These are phyloP conservation scores for Clarias pachynema DNA, from an alignment of 2,797 vertebrate species.

Conservation along the genomic window DNA sequence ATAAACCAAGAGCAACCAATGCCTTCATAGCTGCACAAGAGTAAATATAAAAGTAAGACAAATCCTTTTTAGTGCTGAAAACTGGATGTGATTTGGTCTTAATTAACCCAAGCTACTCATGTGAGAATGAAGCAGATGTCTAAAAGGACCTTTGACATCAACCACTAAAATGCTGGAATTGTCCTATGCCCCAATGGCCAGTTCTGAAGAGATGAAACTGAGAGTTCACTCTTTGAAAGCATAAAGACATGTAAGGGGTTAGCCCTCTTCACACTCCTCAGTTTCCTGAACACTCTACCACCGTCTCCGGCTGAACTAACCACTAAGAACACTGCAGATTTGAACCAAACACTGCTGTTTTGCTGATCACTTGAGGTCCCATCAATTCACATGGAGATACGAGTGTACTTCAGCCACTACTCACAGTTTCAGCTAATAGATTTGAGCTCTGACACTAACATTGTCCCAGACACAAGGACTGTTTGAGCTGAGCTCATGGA, in stretches of 20 bases:
- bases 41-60: slow-evolving; percentile 26
- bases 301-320: slow-evolving; percentile 77
- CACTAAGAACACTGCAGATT: slow-evolving; percentile 63
- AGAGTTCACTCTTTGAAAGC: slow-evolving; percentile 55
- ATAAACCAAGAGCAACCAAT: slow-evolving; percentile 37
- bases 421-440: slow-evolving; percentile 69
- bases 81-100: slow-evolving; percentile 67
- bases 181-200: slow-evolving; percentile 56
- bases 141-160: slow-evolving; percentile 61
- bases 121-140: slow-evolving; percentile 63
- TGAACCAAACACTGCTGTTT: slow-evolving; percentile 80
- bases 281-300: slow-evolving; percentile 39
- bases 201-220: slow-evolving; percentile 46
- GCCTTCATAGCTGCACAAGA: slow-evolving; percentile 53
- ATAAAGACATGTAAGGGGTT: slow-evolving; percentile 62
- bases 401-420: slow-evolving; percentile 82
- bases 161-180: slow-evolving; percentile 66
- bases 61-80: slow-evolving; percentile 39
- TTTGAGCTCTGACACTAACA: slow-evolving; percentile 78
- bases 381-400: slow-evolving; percentile 85
- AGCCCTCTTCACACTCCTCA: slow-evolving; percentile 55
- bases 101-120: slow-evolving; percentile 72
- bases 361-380: slow-evolving; percentile 82
- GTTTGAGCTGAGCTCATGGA: slow-evolving; percentile 63
- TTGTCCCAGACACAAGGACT: slow-evolving; percentile 75